Evolutionary conservation across 1,140 invertebrate genomes (phyloP).

Genomic region (Drosophila seguyi): DNA sequence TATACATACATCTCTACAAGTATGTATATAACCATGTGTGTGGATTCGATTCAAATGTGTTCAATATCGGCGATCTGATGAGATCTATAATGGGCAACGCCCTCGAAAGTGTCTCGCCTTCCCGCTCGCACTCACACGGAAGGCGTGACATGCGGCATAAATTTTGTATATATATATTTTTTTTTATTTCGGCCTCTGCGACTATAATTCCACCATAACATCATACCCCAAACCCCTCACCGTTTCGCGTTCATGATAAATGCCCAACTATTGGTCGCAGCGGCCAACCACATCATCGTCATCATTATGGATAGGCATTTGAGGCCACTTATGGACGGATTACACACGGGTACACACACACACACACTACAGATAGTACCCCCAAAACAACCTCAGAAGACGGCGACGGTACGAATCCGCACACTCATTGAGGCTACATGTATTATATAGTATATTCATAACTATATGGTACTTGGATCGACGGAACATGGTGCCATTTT

Average conservation of each 20-base stretch:
- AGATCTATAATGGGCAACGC: slow-evolving; percentile 61
- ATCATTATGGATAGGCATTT: slow-evolving; percentile 56
- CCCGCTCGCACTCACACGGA: slow-evolving; percentile 20
- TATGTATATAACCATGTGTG: neutral
- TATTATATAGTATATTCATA: neutral
- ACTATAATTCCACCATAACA: neutral
- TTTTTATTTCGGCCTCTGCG: slow-evolving; percentile 20
- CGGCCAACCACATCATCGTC: slow-evolving; percentile 52
- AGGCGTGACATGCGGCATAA: slow-evolving; percentile 62
- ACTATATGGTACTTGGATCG: neutral
- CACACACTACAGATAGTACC: slow-evolving; percentile 4
- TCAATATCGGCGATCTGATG: slow-evolving; percentile 40
- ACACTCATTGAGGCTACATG: slow-evolving; percentile 7
- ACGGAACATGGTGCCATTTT: neutral
- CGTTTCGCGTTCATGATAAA: slow-evolving; percentile 34
- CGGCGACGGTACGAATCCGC: neutral
- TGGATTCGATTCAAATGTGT: slow-evolving; percentile 25
- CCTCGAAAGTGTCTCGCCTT: slow-evolving; percentile 42
- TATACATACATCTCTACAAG: neutral
- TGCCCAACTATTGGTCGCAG: slow-evolving; percentile 58
- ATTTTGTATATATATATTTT: slow-evolving; percentile 49
- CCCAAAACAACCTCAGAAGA: neutral
- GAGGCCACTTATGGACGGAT: slow-evolving; percentile 73
- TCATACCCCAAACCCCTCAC: neutral
- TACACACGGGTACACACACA: slow-evolving; percentile 40